Evolutionary conservation across 2,113 vertebrate species (phyloP), one percentile per base, ranked within the genome.

Genomic region (Neolamprologus longior): DNA sequence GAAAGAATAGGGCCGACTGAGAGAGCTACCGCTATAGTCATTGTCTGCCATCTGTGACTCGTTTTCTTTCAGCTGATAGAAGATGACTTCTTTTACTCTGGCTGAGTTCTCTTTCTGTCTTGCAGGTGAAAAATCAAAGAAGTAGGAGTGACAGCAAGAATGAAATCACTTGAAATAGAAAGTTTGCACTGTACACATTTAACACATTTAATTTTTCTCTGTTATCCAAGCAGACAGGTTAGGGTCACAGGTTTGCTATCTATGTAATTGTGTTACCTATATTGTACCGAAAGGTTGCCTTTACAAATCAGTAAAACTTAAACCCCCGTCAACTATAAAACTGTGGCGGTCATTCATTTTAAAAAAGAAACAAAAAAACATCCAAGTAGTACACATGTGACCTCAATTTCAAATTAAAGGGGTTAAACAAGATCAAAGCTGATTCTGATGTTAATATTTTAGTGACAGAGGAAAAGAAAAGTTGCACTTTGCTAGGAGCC

Each of bases 361-460:
- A 13, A 37, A 21, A 66, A 66, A 66, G 61, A 37, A 66, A 12
- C 33, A 40, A 17, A 17, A 73, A 24, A 35, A 8, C 24, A 28
- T 40, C 52, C n/a, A 81, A 57, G 11, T 31, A 57, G 21, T 31
- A 63, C 12, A 73, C 3, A 73, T 57, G n/a, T 85, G 73, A 92
- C 78, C 81, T 17, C 8, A 3, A 24, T 78, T 89, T 90, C 40
- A 90, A 86, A 58, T 87, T 71, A 12, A 76, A 31, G 17, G 76
- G 81, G 76, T 83, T 87, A 86, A 71, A 88, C 5, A 10, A 88
- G 84, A 92, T 92, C 84, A 93, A 93, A 91, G 90, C 55, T 15
- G 21, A 31, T 81, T 88, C 35, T 84, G 85, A 73, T 57, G 80
- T 89, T 90, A 86, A 92, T 92, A 80, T 85, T 93, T 91, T 26